phyloP scores from a whole-genome alignment of 1,140 invertebrate genomes.

The Riptortus pedestris region DNA sequence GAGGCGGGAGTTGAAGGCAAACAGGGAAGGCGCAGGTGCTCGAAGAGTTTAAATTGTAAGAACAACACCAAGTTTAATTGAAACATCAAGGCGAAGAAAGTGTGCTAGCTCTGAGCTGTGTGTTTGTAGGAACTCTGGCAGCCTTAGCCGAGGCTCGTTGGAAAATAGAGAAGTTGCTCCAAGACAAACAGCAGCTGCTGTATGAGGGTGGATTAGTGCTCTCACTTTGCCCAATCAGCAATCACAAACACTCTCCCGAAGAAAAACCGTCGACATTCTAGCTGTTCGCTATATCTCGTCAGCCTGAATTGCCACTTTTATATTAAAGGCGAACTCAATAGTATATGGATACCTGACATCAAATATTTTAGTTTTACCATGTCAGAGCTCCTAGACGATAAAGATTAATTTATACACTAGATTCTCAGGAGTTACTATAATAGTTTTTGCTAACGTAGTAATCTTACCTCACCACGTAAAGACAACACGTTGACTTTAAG shows the following conservation, averaged over 20 bases:
- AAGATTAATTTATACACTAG: too few relatives aligned
- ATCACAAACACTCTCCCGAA: neutral
- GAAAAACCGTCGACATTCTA: too few relatives aligned
- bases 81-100: slow-evolving; percentile 26
- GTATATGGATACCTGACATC: too few relatives aligned
- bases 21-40: slow-evolving; percentile 3
- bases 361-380: too few relatives aligned
- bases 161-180: neutral
- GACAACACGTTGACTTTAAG: too few relatives aligned
- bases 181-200: neutral
- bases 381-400: too few relatives aligned
- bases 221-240: neutral
- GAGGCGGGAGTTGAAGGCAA: neutral
- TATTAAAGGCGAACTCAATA: too few relatives aligned
- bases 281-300: too few relatives aligned
- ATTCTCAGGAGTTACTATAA: too few relatives aligned
- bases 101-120: neutral
- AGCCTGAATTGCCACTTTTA: too few relatives aligned
- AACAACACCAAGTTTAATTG: slow-evolving; percentile 30
- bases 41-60: slow-evolving; percentile 28
- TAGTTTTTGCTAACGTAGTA: too few relatives aligned
- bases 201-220: neutral
- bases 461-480: too few relatives aligned
- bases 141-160: neutral
- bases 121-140: neutral